A percentile compares a stretch with the other conserved stretches of the same genome.
Evolutionary conservation across 2,888 invertebrate species (phyloP).

Genomic region (Drosophila cracens): DNA sequence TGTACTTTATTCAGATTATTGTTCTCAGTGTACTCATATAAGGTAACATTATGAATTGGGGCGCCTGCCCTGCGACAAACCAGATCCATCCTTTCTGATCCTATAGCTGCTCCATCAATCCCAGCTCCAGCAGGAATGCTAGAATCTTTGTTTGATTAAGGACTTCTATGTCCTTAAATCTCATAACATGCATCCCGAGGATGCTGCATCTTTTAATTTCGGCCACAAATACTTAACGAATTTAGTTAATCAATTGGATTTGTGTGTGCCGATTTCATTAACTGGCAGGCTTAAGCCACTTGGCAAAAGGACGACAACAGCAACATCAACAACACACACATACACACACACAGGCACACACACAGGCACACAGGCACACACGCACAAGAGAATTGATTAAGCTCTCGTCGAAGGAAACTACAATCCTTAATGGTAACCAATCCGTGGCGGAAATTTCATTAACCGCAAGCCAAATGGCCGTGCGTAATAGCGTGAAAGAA

Average conservation of each 20-base stretch:
- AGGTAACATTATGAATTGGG: too few relatives aligned
- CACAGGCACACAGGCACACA: background rate
- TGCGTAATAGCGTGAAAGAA: conserved; percentile 60
- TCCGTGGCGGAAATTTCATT: conserved; percentile 61
- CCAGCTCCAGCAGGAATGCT: too few relatives aligned
- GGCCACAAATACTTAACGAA: conserved; percentile 29
- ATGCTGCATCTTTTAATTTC: conserved; percentile 26
- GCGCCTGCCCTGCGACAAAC: too few relatives aligned
- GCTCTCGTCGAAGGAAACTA: conserved; percentile 38
- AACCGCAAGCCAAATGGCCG: conserved; percentile 44
- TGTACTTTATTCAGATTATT: background rate
- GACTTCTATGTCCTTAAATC: too few relatives aligned
- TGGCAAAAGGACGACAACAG: conserved; percentile 9
- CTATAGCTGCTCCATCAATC: too few relatives aligned
- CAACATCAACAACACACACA: background rate
- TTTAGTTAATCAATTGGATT: conserved; percentile 61
- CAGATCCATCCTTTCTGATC: too few relatives aligned
- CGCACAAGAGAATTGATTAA: conserved; percentile 20
- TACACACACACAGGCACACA: too few relatives aligned
- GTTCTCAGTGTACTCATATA: background rate
- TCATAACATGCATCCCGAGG: too few relatives aligned
- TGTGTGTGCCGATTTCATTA: conserved; percentile 50
- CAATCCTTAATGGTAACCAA: conserved; percentile 57
- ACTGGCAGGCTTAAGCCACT: conserved; percentile 39
- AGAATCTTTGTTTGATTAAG: too few relatives aligned